phyloP scores from a whole-genome alignment of 2,888 invertebrate genomes.

The Pachycephus smyrnensis region DNA sequence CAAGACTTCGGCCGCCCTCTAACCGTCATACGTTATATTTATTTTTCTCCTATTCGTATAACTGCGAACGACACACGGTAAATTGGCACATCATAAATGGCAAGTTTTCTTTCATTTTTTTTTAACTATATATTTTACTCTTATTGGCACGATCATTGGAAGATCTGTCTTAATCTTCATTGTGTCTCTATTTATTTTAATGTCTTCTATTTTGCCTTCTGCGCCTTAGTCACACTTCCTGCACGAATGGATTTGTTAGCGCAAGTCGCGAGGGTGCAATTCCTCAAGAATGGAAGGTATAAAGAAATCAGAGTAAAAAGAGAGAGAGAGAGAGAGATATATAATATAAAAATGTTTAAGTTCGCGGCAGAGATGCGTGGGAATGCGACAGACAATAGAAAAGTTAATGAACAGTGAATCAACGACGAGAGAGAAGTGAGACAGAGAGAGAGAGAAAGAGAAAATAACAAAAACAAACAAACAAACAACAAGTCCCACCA shows the following conservation, averaged over 20 bases:
- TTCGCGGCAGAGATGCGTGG: neutral
- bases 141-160: constrained; percentile 60
- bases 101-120: constrained; percentile 43
- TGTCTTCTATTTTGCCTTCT: constrained; percentile 1
- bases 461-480: constrained; percentile 12
- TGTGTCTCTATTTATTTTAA: constrained; percentile 7
- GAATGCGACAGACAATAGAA: neutral
- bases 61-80: neutral
- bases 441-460: constrained; percentile 2
- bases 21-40: neutral
- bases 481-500: constrained; percentile 15
- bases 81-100: constrained; percentile 65
- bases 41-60: neutral
- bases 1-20: neutral
- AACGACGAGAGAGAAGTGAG: constrained; percentile 3
- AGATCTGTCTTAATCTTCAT: neutral
- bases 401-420: neutral
- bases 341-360: constrained; percentile 4
- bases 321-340: neutral
- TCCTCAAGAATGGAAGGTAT: neutral
- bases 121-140: constrained; percentile 21
- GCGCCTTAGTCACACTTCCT: neutral
- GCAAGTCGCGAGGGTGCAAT: neutral
- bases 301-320: neutral
- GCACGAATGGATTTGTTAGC: neutral